A percentile compares a stretch with the other conserved stretches of the same genome.
Conservation (phyloP, 2,797 vertebrate genomes). For the Bradypodion pumilum region DNA sequence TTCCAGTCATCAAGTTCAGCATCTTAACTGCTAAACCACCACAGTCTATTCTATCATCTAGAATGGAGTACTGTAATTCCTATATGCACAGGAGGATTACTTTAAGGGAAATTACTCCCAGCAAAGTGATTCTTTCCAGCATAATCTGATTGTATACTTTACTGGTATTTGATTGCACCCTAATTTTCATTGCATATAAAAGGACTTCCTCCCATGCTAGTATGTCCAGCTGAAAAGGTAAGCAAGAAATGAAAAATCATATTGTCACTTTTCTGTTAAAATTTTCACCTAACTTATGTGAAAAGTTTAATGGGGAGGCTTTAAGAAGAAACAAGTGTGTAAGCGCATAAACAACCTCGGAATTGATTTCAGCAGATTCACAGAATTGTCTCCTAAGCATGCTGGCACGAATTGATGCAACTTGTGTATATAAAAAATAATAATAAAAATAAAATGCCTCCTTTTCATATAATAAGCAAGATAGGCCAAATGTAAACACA, state of each 20-base stretch:
- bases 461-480: constrained; percentile 19
- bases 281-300: background rate
- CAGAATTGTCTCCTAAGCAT: background rate
- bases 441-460: background rate
- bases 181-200: background rate
- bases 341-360: background rate
- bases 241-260: background rate
- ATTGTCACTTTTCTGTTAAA: too few species aligned
- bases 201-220: too few species aligned
- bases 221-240: too few species aligned
- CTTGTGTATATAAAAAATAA: constrained; percentile 22
- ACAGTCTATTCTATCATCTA: too few species aligned
- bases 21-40: too few species aligned
- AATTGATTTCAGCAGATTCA: background rate
- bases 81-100: too few species aligned
- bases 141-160: too few species aligned
- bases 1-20: too few species aligned
- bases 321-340: background rate
- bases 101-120: too few species aligned
- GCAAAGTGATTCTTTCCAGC: too few species aligned
- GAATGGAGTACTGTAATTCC: too few species aligned
- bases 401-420: constrained; percentile 24
- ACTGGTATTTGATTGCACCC: too few species aligned
- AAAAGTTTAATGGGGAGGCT: background rate
- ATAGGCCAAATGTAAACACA: constrained; percentile 28